phyloP scores from a whole-genome alignment of 2,888 invertebrate genomes.

The Diplazon laetatorius region DNA sequence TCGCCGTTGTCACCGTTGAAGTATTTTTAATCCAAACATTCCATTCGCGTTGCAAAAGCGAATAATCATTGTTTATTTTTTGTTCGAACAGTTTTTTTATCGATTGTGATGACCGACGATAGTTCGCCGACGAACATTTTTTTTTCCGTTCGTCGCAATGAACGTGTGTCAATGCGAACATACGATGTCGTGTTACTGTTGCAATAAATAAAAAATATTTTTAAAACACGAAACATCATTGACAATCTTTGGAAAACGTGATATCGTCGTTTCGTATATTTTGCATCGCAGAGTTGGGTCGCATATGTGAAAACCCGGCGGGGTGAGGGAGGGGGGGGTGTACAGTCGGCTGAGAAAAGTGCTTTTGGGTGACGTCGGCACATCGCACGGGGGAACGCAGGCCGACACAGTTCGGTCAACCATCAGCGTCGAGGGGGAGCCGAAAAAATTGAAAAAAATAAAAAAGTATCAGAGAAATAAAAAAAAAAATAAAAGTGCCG shows the following conservation, averaged over 20 bases:
- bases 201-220: not conserved
- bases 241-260: not conserved
- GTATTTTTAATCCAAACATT: conserved; percentile 10
- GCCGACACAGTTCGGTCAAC: not conserved
- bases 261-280: not conserved
- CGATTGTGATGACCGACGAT: not conserved
- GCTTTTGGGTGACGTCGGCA: conserved; percentile 8
- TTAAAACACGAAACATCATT: not conserved
- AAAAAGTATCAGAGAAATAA: too few species aligned
- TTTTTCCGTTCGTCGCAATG: not conserved
- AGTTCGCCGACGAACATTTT: not conserved
- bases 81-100: conserved; percentile 6
- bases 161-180: not conserved
- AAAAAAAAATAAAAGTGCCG: conserved; percentile 28
- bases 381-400: not conserved
- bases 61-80: too few species aligned
- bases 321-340: too few species aligned
- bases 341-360: not conserved
- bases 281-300: too few species aligned
- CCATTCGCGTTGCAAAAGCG: not conserved
- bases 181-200: not conserved
- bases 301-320: too few species aligned
- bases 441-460: not conserved
- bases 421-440: not conserved
- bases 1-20: not conserved